Evolutionary conservation across 1,140 invertebrate genomes (phyloP), one percentile per base, ranked within the genome.

Genomic region (Zaprionus taronus): DNA sequence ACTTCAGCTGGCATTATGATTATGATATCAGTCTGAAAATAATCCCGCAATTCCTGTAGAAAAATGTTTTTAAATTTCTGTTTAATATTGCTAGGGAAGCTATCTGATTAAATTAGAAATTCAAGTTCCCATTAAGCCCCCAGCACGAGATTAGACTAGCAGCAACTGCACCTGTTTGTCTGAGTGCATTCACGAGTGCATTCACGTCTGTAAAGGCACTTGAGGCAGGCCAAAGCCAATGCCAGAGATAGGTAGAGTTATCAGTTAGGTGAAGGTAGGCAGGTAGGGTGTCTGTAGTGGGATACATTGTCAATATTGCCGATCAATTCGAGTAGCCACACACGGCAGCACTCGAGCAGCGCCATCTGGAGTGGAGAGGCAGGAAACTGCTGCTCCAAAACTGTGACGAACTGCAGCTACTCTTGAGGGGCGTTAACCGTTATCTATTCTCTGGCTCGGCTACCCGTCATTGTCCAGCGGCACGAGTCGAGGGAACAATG

Each of bases 381-480:
- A 79, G 71, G 65, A 69, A 69, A 66, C 57, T 56, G 79, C 65
- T 70, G 61, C 79, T 85, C 83, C 82, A 86, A 61, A 47, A 11
- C 0, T 11, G 31, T 34, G 31, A 34, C 9, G 55, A 14, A 14
- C 15, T 6, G 14, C 38, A n/a, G 38, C 12, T 41, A 41, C 5
- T 41, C 38, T 14, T 15, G 38, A 15, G 20, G 47, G 17, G 47
- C 47, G n/a, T n/a, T 17, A 17, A 9, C 17, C 17, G 47, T 63
- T 34, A 61, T 20, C 56, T 51, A 51, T 64, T 38, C 36, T 5
- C 12, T 38, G 36, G 36, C 36, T 56, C 58, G 63, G 76, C 82
- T 86, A 85, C 83, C 57, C 83, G 76, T 85, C 76, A 82, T 82
- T 79, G 83, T 86, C 36, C 82, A 47, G 78, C 49, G 81, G 79